These are phyloP conservation scores for Xyrichtys novacula DNA, from an alignment of 2,797 vertebrate genomes.

Conservation along the genomic window DNA sequence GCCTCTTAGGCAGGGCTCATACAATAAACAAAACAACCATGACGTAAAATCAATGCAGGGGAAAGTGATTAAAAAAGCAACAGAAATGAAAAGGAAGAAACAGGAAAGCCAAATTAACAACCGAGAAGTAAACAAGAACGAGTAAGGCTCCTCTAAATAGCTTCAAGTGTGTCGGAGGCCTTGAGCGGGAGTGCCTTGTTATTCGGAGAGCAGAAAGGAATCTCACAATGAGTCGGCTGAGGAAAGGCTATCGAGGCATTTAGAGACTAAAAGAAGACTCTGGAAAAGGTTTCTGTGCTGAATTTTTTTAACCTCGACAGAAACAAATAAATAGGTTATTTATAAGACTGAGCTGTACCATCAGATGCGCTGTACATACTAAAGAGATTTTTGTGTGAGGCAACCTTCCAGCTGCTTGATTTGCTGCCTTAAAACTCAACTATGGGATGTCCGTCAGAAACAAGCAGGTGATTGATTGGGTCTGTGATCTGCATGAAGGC, in stretches of 20 bases:
- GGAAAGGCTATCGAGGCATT: neutral
- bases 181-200: neutral
- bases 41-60: neutral
- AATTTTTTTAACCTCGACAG: neutral
- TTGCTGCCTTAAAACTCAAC: neutral
- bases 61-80: neutral
- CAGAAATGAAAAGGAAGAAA: neutral
- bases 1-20: neutral
- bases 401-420: constrained; percentile 3
- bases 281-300: neutral
- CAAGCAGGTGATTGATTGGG: constrained; percentile 59
- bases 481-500: constrained; percentile 45
- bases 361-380: neutral
- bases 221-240: neutral
- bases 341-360: neutral
- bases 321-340: neutral
- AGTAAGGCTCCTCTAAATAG: neutral
- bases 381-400: neutral
- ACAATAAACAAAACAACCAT: neutral
- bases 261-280: neutral
- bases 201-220: neutral
- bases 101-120: neutral
- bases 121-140: neutral
- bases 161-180: neutral
- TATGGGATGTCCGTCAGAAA: constrained; percentile 51